Evolutionary conservation across 2,797 vertebrate species (phyloP).

Genomic region (Fundulus diaphanus): DNA sequence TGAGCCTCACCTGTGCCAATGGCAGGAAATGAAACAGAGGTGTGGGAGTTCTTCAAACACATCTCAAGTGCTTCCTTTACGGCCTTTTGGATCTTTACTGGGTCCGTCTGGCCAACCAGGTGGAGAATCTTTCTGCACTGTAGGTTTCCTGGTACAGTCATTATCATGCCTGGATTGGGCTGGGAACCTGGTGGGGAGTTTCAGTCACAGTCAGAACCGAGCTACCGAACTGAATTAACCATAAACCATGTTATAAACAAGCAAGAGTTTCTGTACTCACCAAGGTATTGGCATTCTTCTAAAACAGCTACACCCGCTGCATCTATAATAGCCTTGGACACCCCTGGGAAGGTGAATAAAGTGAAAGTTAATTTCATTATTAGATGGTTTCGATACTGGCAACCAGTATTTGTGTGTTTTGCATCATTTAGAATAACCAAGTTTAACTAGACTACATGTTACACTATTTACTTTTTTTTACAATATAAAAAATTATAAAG

Average conservation of each 20-base stretch:
- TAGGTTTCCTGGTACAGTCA: conserved; percentile 79
- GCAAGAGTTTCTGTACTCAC: conserved; percentile 53
- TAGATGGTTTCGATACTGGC: background rate
- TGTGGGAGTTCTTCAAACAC: conserved; percentile 55
- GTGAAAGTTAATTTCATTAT: background rate
- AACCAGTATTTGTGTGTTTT: background rate
- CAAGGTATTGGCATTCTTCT: conserved; percentile 61
- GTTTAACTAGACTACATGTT: background rate
- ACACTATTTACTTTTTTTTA: background rate
- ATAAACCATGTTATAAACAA: background rate
- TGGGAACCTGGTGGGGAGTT: conserved; percentile 53
- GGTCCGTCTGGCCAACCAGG: conserved; percentile 53
- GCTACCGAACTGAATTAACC: background rate
- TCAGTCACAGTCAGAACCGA: background rate
- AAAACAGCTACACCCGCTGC: conserved; percentile 75
- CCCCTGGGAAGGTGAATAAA: conserved; percentile 61
- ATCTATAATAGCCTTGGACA: conserved; percentile 81
- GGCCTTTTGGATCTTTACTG: conserved; percentile 32
- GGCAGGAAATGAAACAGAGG: conserved; percentile 78
- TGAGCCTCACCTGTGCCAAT: conserved; percentile 78
- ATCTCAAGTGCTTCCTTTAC: conserved; percentile 63
- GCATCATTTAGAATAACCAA: background rate
- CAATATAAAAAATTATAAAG: background rate
- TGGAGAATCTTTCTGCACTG: conserved; percentile 80
- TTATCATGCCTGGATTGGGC: conserved; percentile 62